Evolutionary conservation across 1,140 invertebrate genomes (phyloP).

Genomic region (Apis florea): DNA sequence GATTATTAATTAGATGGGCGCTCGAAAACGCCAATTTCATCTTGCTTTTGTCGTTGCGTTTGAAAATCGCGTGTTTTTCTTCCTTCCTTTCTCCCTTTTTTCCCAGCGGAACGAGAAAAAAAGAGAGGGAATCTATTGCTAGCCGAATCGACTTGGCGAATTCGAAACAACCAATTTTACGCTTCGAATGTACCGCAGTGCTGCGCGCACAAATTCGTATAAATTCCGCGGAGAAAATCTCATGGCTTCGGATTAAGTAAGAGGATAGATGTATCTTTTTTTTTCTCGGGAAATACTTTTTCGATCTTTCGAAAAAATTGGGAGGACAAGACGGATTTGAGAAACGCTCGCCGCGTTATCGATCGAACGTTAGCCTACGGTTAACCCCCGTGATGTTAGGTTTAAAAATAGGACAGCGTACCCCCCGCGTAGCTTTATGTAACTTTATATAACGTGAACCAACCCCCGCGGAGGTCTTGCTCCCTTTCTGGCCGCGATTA

Average conservation of each 20-base stretch:
- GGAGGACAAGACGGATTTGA: constrained; percentile 36
- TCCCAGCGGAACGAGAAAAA: not conserved
- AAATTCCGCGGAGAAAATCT: constrained; percentile 26
- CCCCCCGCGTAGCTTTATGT: constrained; percentile 26
- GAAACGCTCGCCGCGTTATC: constrained; percentile 62
- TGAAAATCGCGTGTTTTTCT: too few relatives aligned
- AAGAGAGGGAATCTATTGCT: too few relatives aligned
- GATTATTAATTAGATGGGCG: constrained; percentile 36
- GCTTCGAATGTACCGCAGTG: constrained; percentile 33
- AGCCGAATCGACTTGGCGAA: not conserved
- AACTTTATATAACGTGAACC: constrained; percentile 31
- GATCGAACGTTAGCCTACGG: constrained; percentile 69
- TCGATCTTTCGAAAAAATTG: not conserved
- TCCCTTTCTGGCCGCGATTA: not conserved
- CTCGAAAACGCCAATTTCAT: not conserved
- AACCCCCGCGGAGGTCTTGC: not conserved
- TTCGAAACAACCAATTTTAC: constrained; percentile 19
- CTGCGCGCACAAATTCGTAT: not conserved
- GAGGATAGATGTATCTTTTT: too few relatives aligned
- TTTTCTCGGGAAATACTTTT: too few relatives aligned
- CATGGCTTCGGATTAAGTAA: too few relatives aligned
- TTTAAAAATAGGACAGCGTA: constrained; percentile 71
- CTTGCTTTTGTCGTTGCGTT: too few relatives aligned
- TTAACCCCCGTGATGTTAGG: constrained; percentile 69
- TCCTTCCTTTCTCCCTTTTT: not conserved